Conservation (phyloP, 2,888 invertebrate genomes). For the Nemurella pictetii region DNA sequence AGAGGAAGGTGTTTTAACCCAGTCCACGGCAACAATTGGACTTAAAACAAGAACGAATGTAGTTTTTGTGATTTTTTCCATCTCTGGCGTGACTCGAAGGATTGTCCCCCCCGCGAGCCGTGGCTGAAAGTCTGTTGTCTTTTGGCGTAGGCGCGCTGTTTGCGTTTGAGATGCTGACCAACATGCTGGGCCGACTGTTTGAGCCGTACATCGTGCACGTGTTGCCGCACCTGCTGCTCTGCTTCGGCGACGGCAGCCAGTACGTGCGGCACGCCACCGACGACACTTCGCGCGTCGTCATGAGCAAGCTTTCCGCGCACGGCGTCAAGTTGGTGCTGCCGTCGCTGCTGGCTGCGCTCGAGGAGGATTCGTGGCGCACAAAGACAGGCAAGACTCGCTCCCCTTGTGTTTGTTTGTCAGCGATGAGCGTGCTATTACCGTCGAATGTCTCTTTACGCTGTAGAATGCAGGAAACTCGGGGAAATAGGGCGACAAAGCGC, state of each 20-base stretch:
- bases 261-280: constrained; percentile 96
- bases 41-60: no score
- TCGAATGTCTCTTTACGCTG: no score
- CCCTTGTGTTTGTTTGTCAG: no score
- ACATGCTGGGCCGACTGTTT: constrained; percentile 92
- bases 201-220: constrained; percentile 99
- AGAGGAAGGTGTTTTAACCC: no score
- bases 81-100: no score
- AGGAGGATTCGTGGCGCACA: constrained; percentile 98
- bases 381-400: constrained; percentile 88
- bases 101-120: no score
- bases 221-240: constrained; percentile 88
- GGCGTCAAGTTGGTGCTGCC: constrained; percentile 98
- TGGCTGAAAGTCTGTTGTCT: no score
- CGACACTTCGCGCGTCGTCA: constrained; percentile 93
- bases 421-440: no score
- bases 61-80: no score
- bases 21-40: no score
- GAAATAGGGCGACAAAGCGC: no score
- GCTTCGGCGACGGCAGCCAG: constrained; percentile 94
- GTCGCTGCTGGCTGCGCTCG: constrained; percentile 85
- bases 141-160: constrained; percentile 77
- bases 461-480: no score
- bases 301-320: constrained; percentile 93
- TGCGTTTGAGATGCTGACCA: constrained; percentile 96